phyloP scores from a whole-genome alignment of 2,888 invertebrate species.

The Heliothis peltigera region DNA sequence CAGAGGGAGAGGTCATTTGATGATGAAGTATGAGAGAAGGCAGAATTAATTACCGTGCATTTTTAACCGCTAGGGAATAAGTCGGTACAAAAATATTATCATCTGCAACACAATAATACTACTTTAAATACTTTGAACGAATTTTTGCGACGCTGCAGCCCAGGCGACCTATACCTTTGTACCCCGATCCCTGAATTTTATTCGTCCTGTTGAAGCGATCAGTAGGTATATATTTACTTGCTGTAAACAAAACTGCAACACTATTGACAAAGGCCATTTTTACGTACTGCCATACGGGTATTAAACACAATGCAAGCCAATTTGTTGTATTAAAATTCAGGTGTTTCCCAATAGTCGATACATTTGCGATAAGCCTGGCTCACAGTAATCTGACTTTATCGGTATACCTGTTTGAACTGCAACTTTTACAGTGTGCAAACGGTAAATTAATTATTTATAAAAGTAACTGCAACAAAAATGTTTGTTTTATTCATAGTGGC shows the following conservation, averaged over 20 bases:
- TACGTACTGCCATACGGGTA: conserved; percentile 49
- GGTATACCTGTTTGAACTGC: conserved; percentile 55
- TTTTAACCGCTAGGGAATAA: too few species aligned
- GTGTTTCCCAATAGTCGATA: conserved; percentile 67
- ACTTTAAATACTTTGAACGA: too few species aligned
- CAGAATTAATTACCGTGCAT: too few species aligned
- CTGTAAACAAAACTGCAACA: conserved; percentile 13
- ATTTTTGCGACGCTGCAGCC: background rate
- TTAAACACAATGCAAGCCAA: conserved; percentile 53
- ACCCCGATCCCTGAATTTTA: background rate
- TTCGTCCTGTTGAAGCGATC: background rate
- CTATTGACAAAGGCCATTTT: conserved; percentile 45
- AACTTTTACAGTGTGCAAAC: conserved; percentile 50
- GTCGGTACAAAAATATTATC: too few species aligned
- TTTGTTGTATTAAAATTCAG: conserved; percentile 68
- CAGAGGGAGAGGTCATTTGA: too few species aligned
- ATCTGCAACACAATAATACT: too few species aligned
- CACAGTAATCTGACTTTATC: conserved; percentile 77
- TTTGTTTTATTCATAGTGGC: too few species aligned
- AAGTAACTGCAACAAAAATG: conserved; percentile 3
- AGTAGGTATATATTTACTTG: conserved; percentile 4
- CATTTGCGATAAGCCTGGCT: conserved; percentile 72
- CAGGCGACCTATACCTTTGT: background rate
- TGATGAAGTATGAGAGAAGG: too few species aligned
- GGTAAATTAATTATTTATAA: conserved; percentile 39